phyloP scores from a whole-genome alignment of 1,140 invertebrate genomes.

The Maconellicoccus hirsutus region DNA sequence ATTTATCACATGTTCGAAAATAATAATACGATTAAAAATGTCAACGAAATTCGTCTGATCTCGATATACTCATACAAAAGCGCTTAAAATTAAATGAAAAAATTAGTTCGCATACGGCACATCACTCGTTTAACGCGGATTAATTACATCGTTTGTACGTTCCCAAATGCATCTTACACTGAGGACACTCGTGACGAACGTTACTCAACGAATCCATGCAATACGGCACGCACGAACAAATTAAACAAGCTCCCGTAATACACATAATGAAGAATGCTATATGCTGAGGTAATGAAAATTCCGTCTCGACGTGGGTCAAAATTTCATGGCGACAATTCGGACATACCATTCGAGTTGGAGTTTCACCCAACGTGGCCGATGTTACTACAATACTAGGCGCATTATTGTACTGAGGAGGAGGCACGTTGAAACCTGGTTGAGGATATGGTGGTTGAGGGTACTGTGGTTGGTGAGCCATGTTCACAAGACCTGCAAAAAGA shows the following conservation, averaged over 20 bases:
- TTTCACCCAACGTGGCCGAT: neutral
- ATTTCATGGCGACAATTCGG: neutral
- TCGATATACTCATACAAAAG: too few species aligned
- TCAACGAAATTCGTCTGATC: too few species aligned
- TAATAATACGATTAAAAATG: too few species aligned
- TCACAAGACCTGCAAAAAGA: neutral
- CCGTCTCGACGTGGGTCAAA: neutral
- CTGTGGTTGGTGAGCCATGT: neutral
- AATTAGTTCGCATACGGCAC: too few species aligned
- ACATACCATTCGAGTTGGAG: neutral
- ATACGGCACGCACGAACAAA: slow-evolving; percentile 49
- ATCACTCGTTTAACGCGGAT: neutral
- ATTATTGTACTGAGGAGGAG: neutral
- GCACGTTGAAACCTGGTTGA: slow-evolving; percentile 7
- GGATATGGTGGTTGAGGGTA: slow-evolving; percentile 8
- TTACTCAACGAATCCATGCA: slow-evolving; percentile 49
- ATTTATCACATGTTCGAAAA: too few species aligned
- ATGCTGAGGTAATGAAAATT: neutral
- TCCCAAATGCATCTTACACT: slow-evolving; percentile 48
- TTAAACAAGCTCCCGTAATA: slow-evolving; percentile 37
- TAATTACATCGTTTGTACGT: slow-evolving; percentile 36
- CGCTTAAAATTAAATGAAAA: too few species aligned
- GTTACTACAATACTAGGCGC: neutral
- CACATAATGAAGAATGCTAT: neutral
- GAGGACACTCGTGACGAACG: slow-evolving; percentile 52